phyloP scores from a whole-genome alignment of 2,888 invertebrate species.

The Phaedon cochleariae region DNA sequence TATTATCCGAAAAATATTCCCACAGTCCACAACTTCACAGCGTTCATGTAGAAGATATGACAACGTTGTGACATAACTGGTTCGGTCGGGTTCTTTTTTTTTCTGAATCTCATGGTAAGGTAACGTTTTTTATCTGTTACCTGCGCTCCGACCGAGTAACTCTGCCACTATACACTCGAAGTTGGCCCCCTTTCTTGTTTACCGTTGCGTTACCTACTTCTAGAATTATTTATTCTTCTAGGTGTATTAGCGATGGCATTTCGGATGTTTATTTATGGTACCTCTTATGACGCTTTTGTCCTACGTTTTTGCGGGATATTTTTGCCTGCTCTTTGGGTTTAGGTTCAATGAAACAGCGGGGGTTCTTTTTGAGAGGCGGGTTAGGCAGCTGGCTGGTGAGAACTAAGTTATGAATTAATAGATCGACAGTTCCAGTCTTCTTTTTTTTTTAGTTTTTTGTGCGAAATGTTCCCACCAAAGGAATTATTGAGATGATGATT shows the following conservation, averaged over 20 bases:
- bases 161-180: conserved; percentile 15
- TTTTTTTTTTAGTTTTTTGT: too few relatives aligned
- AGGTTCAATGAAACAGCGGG: conserved; percentile 14
- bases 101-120: conserved; percentile 22
- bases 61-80: conserved; percentile 29
- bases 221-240: conserved; percentile 25
- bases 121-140: conserved; percentile 38
- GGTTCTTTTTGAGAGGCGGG: background rate
- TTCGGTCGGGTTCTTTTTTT: conserved; percentile 23
- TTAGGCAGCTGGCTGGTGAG: background rate
- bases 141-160: conserved; percentile 24
- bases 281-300: background rate
- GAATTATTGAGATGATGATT: too few relatives aligned
- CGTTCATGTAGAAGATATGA: background rate
- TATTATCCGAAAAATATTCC: too few relatives aligned
- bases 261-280: conserved; percentile 6
- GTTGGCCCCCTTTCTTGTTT: conserved; percentile 45
- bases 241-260: conserved; percentile 1
- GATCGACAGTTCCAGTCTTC: background rate
- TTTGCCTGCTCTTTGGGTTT: background rate
- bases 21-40: too few relatives aligned
- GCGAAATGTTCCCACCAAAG: too few relatives aligned
- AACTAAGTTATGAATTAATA: background rate
- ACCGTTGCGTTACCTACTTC: conserved; percentile 44
- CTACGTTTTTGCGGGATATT: background rate